Percentiles rank a stretch among this genome's conserved stretches.
Evolutionary conservation across 2,888 invertebrate species (phyloP).

Genomic region (Aleiodes testaceus): DNA sequence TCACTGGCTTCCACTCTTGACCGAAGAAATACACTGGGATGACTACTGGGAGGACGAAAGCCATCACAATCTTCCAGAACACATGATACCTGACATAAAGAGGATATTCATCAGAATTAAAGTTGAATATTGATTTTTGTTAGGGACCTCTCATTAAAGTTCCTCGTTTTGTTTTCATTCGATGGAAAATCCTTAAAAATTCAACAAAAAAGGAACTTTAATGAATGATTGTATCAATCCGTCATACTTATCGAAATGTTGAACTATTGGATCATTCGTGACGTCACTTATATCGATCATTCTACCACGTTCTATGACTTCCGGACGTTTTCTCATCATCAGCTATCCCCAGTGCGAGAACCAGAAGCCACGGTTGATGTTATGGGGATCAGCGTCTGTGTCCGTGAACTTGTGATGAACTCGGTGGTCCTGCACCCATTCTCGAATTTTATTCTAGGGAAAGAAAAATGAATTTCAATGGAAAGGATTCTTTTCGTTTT

Average conservation of each 20-base stretch:
- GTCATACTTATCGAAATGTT: constrained; percentile 83
- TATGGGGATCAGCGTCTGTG: constrained; percentile 73
- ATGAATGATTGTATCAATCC: no score
- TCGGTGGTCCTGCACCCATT: constrained; percentile 85
- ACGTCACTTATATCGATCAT: constrained; percentile 89
- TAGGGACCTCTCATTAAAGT: no score
- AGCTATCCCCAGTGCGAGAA: constrained; percentile 96
- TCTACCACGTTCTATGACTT: constrained; percentile 83
- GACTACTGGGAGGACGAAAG: constrained; percentile 83
- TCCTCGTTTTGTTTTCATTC: no score
- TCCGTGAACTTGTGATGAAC: constrained; percentile 85
- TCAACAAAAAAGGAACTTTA: not conserved
- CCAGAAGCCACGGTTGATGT: constrained; percentile 88
- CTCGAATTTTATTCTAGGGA: constrained; percentile 79
- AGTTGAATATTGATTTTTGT: no score
- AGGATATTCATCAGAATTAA: no score
- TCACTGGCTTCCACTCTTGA: constrained; percentile 80
- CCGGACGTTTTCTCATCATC: constrained; percentile 90
- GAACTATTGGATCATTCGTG: constrained; percentile 82
- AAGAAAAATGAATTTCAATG: no score
- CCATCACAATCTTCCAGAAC: constrained; percentile 78
- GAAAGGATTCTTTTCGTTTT: no score
- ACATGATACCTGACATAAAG: constrained; percentile 77
- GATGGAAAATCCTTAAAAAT: no score
- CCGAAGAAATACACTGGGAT: constrained; percentile 82